phyloP scores from a whole-genome alignment of 2,888 invertebrate species.

The Sialis lutaria region DNA sequence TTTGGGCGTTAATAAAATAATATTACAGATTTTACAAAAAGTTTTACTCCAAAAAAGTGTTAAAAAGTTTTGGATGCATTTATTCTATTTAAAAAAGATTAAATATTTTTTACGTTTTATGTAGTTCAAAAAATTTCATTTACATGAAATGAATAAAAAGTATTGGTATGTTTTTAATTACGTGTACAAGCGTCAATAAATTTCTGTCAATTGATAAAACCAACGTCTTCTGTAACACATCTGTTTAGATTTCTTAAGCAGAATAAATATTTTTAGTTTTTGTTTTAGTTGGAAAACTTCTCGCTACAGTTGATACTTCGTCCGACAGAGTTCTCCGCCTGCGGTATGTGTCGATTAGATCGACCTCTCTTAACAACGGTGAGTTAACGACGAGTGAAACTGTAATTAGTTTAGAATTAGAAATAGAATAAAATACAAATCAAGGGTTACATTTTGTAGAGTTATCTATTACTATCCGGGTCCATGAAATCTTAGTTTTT shows the following conservation, averaged over 20 bases:
- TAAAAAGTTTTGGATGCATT: too few species aligned
- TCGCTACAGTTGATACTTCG: slow-evolving; percentile 16
- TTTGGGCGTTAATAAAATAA: too few species aligned
- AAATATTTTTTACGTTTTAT: background rate
- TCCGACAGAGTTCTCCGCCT: slow-evolving; percentile 13
- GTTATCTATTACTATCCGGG: too few species aligned
- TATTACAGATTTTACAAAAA: too few species aligned
- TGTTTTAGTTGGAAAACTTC: slow-evolving; percentile 15
- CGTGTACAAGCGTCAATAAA: background rate
- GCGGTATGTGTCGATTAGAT: slow-evolving; percentile 16
- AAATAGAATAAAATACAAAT: too few species aligned
- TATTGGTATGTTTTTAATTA: too few species aligned
- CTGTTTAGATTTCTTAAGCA: background rate
- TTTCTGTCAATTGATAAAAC: background rate
- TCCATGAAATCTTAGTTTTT: too few species aligned
- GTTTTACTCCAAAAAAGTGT: too few species aligned
- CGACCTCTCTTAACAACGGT: slow-evolving; percentile 14
- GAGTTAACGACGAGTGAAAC: slow-evolving; percentile 2
- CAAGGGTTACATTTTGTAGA: too few species aligned
- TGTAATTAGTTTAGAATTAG: too few species aligned
- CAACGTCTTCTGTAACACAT: background rate
- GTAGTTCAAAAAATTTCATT: background rate
- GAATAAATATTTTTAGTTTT: background rate
- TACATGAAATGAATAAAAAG: too few species aligned
- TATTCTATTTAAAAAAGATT: background rate